A percentile compares a stretch with the other conserved stretches of the same genome.
phyloP scores from a whole-genome alignment of 2,888 invertebrate genomes.

The Lamellibrachia columna region DNA sequence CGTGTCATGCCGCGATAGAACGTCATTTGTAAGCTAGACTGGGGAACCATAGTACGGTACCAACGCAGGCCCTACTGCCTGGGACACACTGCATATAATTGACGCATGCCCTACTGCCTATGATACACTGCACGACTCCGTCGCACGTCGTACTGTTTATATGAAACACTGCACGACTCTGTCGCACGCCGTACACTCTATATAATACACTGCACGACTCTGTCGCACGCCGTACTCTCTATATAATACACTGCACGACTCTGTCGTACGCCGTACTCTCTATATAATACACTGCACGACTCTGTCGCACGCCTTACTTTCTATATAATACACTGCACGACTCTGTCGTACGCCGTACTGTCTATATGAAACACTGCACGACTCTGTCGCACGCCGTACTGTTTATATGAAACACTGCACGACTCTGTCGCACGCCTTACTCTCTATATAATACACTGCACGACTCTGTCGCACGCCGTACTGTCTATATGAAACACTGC shows the following conservation, averaged over 20 bases:
- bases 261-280: too few species aligned
- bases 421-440: background rate
- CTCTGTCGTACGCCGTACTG: too few species aligned
- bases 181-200: background rate
- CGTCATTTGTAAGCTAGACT: background rate
- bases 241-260: background rate
- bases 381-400: too few species aligned
- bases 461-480: background rate
- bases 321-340: too few species aligned
- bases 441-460: background rate
- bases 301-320: too few species aligned
- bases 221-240: background rate
- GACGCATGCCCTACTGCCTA: background rate
- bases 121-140: background rate
- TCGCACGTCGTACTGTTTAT: too few species aligned
- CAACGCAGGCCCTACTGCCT: background rate
- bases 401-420: background rate
- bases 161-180: background rate
- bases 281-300: too few species aligned
- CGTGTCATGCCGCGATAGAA: background rate
- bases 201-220: background rate
- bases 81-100: background rate
- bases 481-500: too few species aligned
- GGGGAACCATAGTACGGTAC: background rate
- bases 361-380: too few species aligned